Percentiles rank a stretch among this genome's conserved stretches.
Evolutionary conservation across 2,113 vertebrate genomes (phyloP).

Genomic region (Pterophyllum scalare): DNA sequence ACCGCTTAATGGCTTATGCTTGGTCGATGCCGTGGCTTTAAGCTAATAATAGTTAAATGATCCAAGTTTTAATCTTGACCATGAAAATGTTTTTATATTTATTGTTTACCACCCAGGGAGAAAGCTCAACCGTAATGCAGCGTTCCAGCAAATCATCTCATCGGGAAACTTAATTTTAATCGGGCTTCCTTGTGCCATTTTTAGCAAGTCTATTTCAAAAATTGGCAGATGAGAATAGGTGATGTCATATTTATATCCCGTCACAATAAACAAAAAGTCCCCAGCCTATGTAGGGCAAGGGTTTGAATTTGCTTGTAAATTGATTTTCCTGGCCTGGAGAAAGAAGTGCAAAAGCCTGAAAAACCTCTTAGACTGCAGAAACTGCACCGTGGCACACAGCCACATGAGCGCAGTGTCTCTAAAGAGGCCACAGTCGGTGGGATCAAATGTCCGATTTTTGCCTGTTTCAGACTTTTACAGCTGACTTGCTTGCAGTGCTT

Average conservation of each 20-base stretch:
- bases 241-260: background rate
- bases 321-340: background rate
- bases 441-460: background rate
- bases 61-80: too few relatives aligned
- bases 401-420: slow-evolving; percentile 68
- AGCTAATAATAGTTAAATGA: background rate
- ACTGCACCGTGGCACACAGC: slow-evolving; percentile 34
- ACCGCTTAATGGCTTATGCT: slow-evolving; percentile 52
- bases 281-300: background rate
- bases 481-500: background rate
- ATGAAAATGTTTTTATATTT: background rate
- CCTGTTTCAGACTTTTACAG: background rate
- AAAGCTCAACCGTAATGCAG: background rate
- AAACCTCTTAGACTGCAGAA: background rate
- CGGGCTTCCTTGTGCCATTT: background rate
- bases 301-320: background rate
- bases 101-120: background rate
- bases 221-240: background rate
- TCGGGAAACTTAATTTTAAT: too few relatives aligned
- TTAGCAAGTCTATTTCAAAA: background rate
- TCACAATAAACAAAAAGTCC: background rate
- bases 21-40: background rate
- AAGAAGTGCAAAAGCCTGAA: background rate
- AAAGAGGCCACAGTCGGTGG: background rate
- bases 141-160: background rate